phyloP scores from a whole-genome alignment of 2,113 vertebrate genomes.

The Vulpes ferrilata region DNA sequence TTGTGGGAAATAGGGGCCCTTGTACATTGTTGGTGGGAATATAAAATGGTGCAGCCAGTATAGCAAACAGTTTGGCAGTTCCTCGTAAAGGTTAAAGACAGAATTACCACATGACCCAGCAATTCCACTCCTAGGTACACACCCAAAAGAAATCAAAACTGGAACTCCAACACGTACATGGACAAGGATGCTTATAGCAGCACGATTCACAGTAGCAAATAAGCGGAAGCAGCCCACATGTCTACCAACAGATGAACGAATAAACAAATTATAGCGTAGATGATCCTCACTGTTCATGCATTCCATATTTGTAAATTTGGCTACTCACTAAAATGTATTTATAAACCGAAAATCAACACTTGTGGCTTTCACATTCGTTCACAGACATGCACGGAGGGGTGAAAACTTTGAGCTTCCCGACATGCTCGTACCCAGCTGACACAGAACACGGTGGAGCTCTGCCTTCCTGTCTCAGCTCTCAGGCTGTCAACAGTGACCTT shows the following conservation, averaged over 20 bases:
- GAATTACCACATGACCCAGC: not conserved
- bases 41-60: not conserved
- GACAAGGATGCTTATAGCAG: accelerated
- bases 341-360: not conserved
- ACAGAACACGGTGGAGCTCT: accelerated
- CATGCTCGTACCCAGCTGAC: accelerated
- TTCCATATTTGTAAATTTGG: not conserved
- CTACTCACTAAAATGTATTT: too few relatives aligned
- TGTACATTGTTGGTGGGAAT: not conserved
- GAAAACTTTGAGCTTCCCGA: not conserved
- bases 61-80: not conserved
- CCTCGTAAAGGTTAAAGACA: not conserved
- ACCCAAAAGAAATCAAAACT: not conserved
- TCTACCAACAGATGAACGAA: accelerated
- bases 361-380: not conserved
- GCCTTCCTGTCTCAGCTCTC: not conserved
- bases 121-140: not conserved
- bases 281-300: accelerated
- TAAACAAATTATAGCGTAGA: accelerated
- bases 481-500: not conserved
- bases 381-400: not conserved
- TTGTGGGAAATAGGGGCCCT: not conserved
- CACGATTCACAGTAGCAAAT: not conserved
- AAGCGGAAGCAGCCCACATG: not conserved
- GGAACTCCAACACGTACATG: not conserved